Conservation (phyloP, 2,113 vertebrate genomes). For the Sturnira hondurensis region DNA sequence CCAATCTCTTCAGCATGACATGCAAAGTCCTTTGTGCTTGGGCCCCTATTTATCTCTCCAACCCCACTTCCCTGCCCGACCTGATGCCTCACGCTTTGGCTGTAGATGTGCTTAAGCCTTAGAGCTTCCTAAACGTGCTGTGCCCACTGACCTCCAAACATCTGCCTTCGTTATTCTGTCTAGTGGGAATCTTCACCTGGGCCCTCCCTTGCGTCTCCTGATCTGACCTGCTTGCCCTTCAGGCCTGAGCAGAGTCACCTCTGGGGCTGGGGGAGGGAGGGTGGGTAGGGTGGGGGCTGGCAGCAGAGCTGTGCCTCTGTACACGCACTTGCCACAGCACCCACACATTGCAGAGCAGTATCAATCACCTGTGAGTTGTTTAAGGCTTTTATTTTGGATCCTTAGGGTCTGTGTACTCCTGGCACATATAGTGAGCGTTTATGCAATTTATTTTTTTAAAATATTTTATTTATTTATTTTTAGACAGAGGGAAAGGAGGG, state of each 20-base stretch:
- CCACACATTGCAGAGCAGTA: neutral
- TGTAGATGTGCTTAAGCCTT: neutral
- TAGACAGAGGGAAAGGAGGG: too few species aligned
- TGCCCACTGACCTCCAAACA: neutral
- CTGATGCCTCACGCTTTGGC: neutral
- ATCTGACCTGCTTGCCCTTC: neutral
- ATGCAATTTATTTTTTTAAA: neutral
- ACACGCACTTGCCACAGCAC: neutral
- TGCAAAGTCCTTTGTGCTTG: slow-evolving; percentile 29
- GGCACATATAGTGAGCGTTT: neutral
- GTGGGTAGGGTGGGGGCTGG: too few species aligned
- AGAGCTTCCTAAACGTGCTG: neutral
- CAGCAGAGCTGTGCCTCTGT: neutral
- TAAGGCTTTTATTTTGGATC: neutral
- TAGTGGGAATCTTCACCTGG: neutral
- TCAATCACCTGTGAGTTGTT: neutral
- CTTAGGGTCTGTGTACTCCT: neutral
- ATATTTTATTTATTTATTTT: too few species aligned
- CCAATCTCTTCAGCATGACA: slow-evolving; percentile 25
- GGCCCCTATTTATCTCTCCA: neutral
- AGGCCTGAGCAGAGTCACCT: neutral
- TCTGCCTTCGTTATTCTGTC: neutral
- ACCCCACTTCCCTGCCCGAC: neutral
- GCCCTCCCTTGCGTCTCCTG: neutral
- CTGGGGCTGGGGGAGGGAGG: neutral